Percentiles rank a stretch among this genome's conserved stretches.
These are phyloP conservation scores for Patiria miniata DNA, from an alignment of 35 echinoderm and acorn worm species.

Conservation along the genomic window DNA sequence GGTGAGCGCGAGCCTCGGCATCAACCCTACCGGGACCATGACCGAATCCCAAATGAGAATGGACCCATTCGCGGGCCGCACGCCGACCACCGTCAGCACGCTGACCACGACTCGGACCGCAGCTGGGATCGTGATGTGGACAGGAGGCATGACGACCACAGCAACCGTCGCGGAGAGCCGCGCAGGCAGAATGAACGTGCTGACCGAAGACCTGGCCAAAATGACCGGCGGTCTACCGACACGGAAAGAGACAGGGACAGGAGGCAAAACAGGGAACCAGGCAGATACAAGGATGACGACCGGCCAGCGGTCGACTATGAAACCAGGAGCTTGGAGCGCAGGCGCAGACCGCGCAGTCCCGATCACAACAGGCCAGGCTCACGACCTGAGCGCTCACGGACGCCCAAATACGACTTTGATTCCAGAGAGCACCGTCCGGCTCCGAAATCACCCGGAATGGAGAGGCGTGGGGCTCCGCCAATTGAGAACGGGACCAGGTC, in stretches of 20 bases:
- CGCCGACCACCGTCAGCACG: background rate
- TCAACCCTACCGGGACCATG: background rate
- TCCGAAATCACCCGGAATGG: background rate
- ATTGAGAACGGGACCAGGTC: slow-evolving; percentile 1
- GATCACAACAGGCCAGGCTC: background rate
- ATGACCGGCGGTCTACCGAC: background rate
- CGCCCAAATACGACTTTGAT: slow-evolving; percentile 10
- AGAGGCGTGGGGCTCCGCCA: background rate
- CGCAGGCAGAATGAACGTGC: background rate
- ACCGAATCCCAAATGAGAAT: background rate
- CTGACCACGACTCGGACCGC: background rate
- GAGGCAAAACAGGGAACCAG: background rate
- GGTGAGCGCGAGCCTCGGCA: background rate
- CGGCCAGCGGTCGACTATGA: slow-evolving; percentile 8
- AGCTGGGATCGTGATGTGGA: background rate
- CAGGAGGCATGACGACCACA: background rate
- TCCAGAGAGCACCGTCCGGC: background rate
- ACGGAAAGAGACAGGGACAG: background rate
- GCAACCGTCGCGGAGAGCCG: background rate
- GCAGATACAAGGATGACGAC: background rate
- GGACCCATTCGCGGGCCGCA: background rate
- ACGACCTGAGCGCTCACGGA: background rate
- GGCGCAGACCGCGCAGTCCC: slow-evolving; percentile 4
- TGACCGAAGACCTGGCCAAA: background rate
- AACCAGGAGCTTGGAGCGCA: background rate